Evolutionary conservation across 2,113 vertebrate genomes (phyloP).

Genomic region (Ceratotherium simum): DNA sequence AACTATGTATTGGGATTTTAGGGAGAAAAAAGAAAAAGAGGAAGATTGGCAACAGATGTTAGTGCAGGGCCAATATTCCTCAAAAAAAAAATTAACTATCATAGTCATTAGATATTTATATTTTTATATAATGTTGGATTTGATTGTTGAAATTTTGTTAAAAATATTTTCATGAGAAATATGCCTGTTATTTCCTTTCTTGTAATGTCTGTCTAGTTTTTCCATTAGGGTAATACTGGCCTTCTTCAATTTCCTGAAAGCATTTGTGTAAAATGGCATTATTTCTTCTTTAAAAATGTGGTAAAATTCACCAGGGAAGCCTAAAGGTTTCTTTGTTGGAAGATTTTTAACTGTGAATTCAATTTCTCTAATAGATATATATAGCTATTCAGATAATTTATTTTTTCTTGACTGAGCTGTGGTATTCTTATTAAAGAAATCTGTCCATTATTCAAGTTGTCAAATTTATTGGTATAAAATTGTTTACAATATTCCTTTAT

Average conservation of each 20-base stretch:
- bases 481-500: background rate
- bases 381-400: background rate
- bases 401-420: background rate
- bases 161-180: background rate
- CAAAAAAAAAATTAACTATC: background rate
- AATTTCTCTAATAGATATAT: background rate
- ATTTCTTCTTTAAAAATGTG: background rate
- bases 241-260: background rate
- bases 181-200: background rate
- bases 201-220: background rate
- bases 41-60: no score
- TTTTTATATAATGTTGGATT: background rate
- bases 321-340: background rate
- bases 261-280: background rate
- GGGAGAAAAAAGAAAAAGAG: no score
- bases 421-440: background rate
- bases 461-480: background rate
- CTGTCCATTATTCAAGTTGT: background rate
- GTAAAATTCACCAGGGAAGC: background rate
- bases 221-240: background rate
- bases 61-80: no score
- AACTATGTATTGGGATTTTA: no score
- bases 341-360: background rate
- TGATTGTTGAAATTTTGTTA: background rate
- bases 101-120: background rate